These are phyloP conservation scores for Cyclophora punctaria DNA, from an alignment of 2,888 invertebrate species.

Conservation along the genomic window DNA sequence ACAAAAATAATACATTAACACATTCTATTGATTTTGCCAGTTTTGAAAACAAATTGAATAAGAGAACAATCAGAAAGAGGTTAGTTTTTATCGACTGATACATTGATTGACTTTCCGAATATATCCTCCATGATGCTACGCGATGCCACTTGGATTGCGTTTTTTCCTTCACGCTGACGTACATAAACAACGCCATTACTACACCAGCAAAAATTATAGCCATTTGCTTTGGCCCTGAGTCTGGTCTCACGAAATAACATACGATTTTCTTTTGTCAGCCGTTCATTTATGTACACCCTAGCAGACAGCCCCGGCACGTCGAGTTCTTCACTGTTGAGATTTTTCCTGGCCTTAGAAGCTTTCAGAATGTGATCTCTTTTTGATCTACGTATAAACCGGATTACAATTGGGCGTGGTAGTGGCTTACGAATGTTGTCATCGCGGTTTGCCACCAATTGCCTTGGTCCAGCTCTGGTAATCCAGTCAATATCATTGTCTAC, in stretches of 20 bases:
- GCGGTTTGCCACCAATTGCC: background rate
- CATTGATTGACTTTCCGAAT: too few species aligned
- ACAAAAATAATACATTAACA: too few species aligned
- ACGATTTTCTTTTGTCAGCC: slow-evolving; percentile 14
- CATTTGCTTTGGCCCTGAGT: slow-evolving; percentile 2
- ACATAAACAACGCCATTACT: slow-evolving; percentile 11
- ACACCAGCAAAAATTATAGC: slow-evolving; percentile 13
- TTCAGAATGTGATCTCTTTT: slow-evolving; percentile 16
- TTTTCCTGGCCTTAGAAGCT: slow-evolving; percentile 15
- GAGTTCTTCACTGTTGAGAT: slow-evolving; percentile 11
- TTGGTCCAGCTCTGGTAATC: slow-evolving; percentile 9
- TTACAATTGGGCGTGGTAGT: slow-evolving; percentile 14
- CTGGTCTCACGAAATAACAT: slow-evolving; percentile 17
- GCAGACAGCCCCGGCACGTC: slow-evolving; percentile 2
- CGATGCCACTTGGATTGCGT: slow-evolving; percentile 2
- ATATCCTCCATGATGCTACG: background rate
- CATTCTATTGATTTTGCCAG: too few species aligned
- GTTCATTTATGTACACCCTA: slow-evolving; percentile 13
- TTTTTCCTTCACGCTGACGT: slow-evolving; percentile 11
- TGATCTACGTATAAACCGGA: slow-evolving; percentile 10
- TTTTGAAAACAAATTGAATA: too few species aligned
- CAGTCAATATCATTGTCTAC: slow-evolving; percentile 16
- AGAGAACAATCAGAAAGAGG: too few species aligned
- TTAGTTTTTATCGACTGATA: too few species aligned
- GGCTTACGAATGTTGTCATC: background rate